Evolutionary conservation across 2,888 invertebrate species (phyloP).

Genomic region (Diploptera punctata): DNA sequence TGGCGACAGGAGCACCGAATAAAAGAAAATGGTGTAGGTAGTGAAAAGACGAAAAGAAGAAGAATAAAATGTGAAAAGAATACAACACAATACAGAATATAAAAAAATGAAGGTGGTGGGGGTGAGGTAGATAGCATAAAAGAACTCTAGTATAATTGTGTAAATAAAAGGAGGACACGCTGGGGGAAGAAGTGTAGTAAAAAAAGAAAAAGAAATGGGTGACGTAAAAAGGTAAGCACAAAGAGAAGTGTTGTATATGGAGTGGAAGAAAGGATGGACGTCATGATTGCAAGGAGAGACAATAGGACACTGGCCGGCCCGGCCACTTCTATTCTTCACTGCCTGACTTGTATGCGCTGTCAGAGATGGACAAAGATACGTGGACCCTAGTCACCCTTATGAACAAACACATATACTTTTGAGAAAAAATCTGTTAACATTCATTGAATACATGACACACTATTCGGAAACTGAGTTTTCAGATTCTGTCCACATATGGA

Average conservation of each 20-base stretch:
- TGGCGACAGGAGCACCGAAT: conserved; percentile 36
- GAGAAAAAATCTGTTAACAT: not conserved
- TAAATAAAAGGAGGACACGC: conserved; percentile 39
- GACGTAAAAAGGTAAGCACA: conserved; percentile 35
- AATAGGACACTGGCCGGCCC: not conserved
- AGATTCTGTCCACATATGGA: too few species aligned
- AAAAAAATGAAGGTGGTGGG: conserved; percentile 22
- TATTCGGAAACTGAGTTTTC: not conserved
- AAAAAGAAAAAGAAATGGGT: conserved; percentile 26
- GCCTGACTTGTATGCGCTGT: conserved; percentile 11
- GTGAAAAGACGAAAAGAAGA: conserved; percentile 37
- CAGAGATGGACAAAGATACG: conserved; percentile 6
- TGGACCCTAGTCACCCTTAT: not conserved
- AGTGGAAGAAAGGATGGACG: conserved; percentile 31
- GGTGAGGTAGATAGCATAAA: conserved; percentile 39
- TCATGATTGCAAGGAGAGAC: conserved; percentile 17
- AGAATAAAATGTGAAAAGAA: conserved; percentile 43
- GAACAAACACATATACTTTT: not conserved
- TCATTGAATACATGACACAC: not conserved
- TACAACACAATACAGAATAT: conserved; percentile 41
- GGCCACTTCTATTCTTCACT: conserved; percentile 1
- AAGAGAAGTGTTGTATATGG: conserved; percentile 32
- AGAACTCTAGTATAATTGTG: conserved; percentile 44
- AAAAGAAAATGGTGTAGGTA: conserved; percentile 39
- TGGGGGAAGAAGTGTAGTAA: conserved; percentile 32